Evolutionary conservation across 53 echinoderm and acorn worm genomes (phyloP).

Genomic region (Apostichopus leukothele): DNA sequence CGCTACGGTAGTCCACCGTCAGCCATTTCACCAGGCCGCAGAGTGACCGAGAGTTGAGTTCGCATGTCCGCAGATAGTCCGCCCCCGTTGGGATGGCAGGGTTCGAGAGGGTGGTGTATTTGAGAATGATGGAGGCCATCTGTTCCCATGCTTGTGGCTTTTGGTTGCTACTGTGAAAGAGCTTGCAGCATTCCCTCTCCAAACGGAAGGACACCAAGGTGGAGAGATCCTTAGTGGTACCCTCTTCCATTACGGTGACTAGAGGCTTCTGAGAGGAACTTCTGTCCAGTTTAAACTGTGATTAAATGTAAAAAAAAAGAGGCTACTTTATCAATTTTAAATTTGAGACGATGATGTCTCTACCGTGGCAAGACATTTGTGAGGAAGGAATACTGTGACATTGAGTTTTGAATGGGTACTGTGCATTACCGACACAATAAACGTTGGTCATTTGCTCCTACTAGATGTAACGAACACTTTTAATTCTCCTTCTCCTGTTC

Average conservation of each 20-base stretch:
- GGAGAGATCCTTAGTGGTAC: slow-evolving; percentile 46
- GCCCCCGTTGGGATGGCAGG: slow-evolving; percentile 36
- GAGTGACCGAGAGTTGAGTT: slow-evolving; percentile 77
- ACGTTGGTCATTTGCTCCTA: no score
- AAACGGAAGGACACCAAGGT: slow-evolving; percentile 56
- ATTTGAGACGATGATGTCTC: no score
- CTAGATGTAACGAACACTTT: no score
- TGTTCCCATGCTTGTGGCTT: slow-evolving; percentile 69
- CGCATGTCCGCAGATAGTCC: slow-evolving; percentile 48
- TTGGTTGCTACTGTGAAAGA: slow-evolving; percentile 71
- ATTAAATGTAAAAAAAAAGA: background rate
- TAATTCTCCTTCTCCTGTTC: no score
- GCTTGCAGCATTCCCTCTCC: slow-evolving; percentile 80
- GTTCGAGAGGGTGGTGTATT: slow-evolving; percentile 61
- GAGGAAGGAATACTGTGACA: no score
- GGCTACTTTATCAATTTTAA: no score
- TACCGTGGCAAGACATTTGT: no score
- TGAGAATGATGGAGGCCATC: slow-evolving; percentile 62
- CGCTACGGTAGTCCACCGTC: slow-evolving; percentile 74
- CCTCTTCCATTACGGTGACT: slow-evolving; percentile 66
- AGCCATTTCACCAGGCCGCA: slow-evolving; percentile 92
- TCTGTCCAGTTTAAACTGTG: background rate
- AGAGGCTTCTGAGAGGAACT: slow-evolving; percentile 59
- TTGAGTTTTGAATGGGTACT: no score
- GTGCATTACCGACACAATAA: no score